Percentiles rank a stretch among this genome's conserved stretches.
Evolutionary conservation across 1,140 invertebrate species (phyloP).

Genomic region (Oncopodura yosiiana): DNA sequence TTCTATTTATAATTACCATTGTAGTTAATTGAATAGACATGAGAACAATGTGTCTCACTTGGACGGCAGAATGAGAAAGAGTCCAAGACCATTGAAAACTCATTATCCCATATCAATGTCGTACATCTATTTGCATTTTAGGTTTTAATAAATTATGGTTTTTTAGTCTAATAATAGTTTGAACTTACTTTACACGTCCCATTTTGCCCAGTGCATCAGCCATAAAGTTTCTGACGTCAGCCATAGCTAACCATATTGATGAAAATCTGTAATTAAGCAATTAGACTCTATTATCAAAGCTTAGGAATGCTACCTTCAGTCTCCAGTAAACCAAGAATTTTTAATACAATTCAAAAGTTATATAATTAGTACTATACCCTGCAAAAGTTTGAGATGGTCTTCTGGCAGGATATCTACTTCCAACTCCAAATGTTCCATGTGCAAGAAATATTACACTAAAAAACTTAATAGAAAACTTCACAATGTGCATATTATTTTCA

Average conservation of each 20-base stretch:
- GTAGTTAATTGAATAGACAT: slow-evolving; percentile 17
- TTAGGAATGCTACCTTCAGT: no score
- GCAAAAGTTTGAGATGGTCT: no score
- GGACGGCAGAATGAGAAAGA: slow-evolving; percentile 12
- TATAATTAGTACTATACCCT: no score
- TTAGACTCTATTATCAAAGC: no score
- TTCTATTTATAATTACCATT: slow-evolving; percentile 5
- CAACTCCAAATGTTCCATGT: no score
- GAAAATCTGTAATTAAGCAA: slow-evolving; percentile 11
- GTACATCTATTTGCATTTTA: slow-evolving; percentile 11
- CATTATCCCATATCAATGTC: slow-evolving; percentile 19
- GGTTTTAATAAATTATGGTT: background rate
- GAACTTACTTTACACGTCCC: slow-evolving; percentile 9
- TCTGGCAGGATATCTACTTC: no score
- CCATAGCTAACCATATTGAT: background rate
- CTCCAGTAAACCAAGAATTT: no score
- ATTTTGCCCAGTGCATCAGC: slow-evolving; percentile 13
- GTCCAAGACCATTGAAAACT: slow-evolving; percentile 6
- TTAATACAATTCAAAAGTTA: no score
- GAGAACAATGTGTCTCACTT: background rate
- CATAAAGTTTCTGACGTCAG: slow-evolving; percentile 22
- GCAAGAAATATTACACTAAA: no score
- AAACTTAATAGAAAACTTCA: no score
- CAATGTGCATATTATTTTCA: no score
- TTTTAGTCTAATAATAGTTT: background rate